These are phyloP conservation scores for Sebastes goodei DNA, from an alignment of 2,797 vertebrate species.

Conservation along the genomic window DNA sequence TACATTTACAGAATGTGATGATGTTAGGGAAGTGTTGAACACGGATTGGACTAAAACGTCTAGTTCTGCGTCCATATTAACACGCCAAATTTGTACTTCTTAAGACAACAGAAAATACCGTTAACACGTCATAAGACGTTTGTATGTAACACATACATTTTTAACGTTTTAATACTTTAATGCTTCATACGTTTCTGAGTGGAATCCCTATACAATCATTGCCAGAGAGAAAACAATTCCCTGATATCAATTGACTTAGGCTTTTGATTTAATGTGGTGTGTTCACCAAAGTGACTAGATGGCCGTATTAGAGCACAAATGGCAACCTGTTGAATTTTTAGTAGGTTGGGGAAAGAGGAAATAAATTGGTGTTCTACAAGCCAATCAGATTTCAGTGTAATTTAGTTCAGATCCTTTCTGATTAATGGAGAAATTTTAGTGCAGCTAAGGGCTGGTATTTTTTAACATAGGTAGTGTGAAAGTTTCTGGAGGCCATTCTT, in stretches of 20 bases:
- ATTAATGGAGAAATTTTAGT: too few relatives aligned
- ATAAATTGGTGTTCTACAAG: too few relatives aligned
- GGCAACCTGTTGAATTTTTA: too few relatives aligned
- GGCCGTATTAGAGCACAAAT: too few relatives aligned
- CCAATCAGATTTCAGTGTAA: too few relatives aligned
- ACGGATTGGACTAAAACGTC: not conserved
- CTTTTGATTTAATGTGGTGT: not conserved
- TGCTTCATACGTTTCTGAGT: not conserved
- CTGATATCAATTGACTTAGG: not conserved
- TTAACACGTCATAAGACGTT: too few relatives aligned
- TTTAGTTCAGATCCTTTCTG: too few relatives aligned
- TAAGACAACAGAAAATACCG: too few relatives aligned
- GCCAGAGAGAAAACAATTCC: not conserved
- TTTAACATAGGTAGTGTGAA: too few relatives aligned
- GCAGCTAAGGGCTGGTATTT: too few relatives aligned
- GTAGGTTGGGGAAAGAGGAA: rapidly evolving
- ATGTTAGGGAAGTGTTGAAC: not conserved
- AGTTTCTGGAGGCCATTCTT: too few relatives aligned
- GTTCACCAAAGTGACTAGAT: too few relatives aligned
- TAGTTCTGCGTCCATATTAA: not conserved
- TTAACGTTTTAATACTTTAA: not conserved
- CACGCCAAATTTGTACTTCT: not conserved
- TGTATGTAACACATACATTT: not conserved
- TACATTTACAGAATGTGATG: not conserved
- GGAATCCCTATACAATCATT: not conserved